These are phyloP conservation scores for Poliocrania exsul DNA, from an alignment of 2,797 vertebrate species.

Conservation along the genomic window DNA sequence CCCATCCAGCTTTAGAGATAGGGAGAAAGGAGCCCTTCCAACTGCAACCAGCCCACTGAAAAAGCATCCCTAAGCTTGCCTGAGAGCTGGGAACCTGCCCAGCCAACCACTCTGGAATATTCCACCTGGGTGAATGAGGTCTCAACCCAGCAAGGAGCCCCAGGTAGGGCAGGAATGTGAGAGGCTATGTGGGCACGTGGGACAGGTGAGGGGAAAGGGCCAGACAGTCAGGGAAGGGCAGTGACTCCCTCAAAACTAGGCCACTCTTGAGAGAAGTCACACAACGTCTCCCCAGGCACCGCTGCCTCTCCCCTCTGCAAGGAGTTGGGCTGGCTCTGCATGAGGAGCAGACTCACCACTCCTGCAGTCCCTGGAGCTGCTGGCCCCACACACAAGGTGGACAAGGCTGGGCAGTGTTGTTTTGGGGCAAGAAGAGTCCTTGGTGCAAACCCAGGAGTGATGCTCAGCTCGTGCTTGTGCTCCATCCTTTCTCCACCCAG, in stretches of 20 bases:
- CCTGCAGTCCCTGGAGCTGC: accelerated
- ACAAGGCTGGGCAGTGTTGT: not conserved
- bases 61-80: not conserved
- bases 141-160: not conserved
- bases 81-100: not conserved
- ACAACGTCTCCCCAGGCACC: not conserved
- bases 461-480: not conserved
- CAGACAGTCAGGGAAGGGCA: not conserved
- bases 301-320: not conserved
- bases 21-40: not conserved
- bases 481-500: not conserved
- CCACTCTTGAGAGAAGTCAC: not conserved
- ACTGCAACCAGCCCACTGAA: not conserved
- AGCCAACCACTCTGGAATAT: not conserved
- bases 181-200: accelerated
- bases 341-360: not conserved
- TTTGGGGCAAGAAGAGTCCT: not conserved
- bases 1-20: not conserved
- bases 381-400: not conserved
- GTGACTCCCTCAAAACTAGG: not conserved
- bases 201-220: not conserved
- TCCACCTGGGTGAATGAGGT: not conserved
- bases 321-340: not conserved
- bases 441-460: not conserved
- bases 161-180: not conserved